These are phyloP conservation scores for Columba janthina DNA, from an alignment of 2,113 vertebrate genomes.

Conservation along the genomic window DNA sequence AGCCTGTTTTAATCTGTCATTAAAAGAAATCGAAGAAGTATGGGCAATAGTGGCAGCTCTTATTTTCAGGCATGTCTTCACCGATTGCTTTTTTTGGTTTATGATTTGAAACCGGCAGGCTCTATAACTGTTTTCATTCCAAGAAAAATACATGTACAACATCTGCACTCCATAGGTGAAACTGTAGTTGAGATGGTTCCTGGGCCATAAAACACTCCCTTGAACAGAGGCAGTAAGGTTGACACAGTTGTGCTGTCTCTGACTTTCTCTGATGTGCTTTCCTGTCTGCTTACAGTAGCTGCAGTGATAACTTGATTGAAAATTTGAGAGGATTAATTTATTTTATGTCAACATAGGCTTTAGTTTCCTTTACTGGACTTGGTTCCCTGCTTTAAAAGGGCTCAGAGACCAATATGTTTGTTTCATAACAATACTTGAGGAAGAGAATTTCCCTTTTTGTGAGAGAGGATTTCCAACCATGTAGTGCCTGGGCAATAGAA, in stretches of 20 bases:
- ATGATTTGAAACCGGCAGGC: not conserved
- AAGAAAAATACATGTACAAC: rapidly evolving
- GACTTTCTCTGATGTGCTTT: not conserved
- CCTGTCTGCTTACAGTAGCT: not conserved
- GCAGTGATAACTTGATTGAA: not conserved
- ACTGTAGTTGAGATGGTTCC: not conserved
- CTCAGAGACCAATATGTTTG: not conserved
- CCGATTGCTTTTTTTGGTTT: not conserved
- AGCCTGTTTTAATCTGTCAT: not conserved
- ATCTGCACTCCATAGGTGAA: not conserved
- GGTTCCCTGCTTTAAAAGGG: not conserved
- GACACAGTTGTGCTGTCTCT: not conserved
- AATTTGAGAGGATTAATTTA: not conserved
- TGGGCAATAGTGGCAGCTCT: not conserved
- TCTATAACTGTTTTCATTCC: not conserved
- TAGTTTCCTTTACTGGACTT: not conserved
- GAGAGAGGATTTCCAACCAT: not conserved
- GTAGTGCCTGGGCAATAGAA: not conserved
- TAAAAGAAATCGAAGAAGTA: not conserved
- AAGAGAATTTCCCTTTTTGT: not conserved
- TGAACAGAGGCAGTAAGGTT: not conserved
- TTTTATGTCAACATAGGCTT: not conserved
- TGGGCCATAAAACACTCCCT: not conserved
- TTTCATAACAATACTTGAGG: not conserved
- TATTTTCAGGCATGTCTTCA: not conserved